phyloP scores from a whole-genome alignment of 2,888 invertebrate genomes.

The Ryuthela nishihirai region DNA sequence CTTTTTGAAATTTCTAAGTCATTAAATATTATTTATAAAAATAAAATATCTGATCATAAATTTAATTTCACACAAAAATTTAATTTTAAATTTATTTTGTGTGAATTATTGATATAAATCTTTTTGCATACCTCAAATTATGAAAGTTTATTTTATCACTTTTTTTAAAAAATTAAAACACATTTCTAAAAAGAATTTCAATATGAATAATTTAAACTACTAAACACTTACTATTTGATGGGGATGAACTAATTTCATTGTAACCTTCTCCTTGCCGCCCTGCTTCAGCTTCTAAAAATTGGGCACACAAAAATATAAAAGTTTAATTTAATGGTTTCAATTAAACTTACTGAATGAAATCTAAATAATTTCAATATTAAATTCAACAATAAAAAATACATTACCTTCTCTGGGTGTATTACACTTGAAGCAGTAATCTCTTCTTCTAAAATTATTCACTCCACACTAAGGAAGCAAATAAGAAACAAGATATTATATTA shows the following conservation, averaged over 20 bases:
- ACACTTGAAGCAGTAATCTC: slow-evolving; percentile 92
- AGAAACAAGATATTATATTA: too few species aligned
- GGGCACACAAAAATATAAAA: neutral
- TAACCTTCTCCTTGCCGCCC: slow-evolving; percentile 68
- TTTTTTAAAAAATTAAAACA: neutral
- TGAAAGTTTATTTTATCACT: too few species aligned
- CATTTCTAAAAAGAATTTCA: neutral
- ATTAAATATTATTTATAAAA: too few species aligned
- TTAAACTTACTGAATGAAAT: neutral
- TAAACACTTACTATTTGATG: slow-evolving; percentile 68
- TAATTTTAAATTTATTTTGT: too few species aligned
- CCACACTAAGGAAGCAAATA: slow-evolving; percentile 67
- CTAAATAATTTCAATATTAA: slow-evolving; percentile 17
- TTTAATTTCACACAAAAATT: too few species aligned
- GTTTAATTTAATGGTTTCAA: neutral
- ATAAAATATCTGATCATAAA: too few species aligned
- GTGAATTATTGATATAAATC: too few species aligned
- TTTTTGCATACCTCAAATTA: too few species aligned
- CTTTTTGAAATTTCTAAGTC: too few species aligned
- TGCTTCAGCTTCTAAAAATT: slow-evolving; percentile 65
- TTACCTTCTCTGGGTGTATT: slow-evolving; percentile 66
- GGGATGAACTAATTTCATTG: slow-evolving; percentile 76
- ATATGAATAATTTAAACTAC: neutral
- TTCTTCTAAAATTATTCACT: slow-evolving; percentile 91
- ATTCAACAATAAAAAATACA: slow-evolving; percentile 11